These are phyloP conservation scores for Platycheirus albimanus DNA, from an alignment of 2,888 invertebrate genomes.

Conservation along the genomic window DNA sequence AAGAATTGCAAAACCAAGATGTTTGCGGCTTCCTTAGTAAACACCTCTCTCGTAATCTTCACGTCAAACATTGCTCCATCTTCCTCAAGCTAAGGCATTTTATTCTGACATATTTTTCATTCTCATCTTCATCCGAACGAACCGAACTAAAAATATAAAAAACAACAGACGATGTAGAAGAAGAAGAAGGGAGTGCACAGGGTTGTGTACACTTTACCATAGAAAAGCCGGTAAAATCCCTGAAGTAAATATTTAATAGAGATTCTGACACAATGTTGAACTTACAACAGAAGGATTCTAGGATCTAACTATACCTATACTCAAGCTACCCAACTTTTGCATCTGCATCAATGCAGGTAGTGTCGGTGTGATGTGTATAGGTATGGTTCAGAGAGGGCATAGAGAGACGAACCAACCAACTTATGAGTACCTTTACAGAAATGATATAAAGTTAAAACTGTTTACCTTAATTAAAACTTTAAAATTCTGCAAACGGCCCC, in stretches of 20 bases:
- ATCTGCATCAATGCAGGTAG: no score
- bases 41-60: slow-evolving; percentile 42
- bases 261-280: slow-evolving; percentile 42
- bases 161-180: neutral
- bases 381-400: no score
- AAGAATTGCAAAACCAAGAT: slow-evolving; percentile 42
- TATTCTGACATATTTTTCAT: slow-evolving; percentile 26
- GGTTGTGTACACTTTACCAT: slow-evolving; percentile 20
- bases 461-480: slow-evolving; percentile 72
- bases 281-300: slow-evolving; percentile 24
- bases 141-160: neutral
- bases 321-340: slow-evolving; percentile 8
- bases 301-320: neutral
- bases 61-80: slow-evolving; percentile 33
- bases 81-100: slow-evolving; percentile 6
- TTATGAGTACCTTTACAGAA: slow-evolving; percentile 7
- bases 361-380: no score
- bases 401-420: neutral
- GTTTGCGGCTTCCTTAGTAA: slow-evolving; percentile 55
- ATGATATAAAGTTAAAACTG: slow-evolving; percentile 63
- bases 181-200: neutral
- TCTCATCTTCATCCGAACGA: slow-evolving; percentile 3
- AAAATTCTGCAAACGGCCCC: slow-evolving; percentile 60
- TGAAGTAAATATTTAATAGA: slow-evolving; percentile 66
- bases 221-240: slow-evolving; percentile 46